phyloP scores from a whole-genome alignment of 2,113 vertebrate genomes.

The Sminthopsis crassicaudata region DNA sequence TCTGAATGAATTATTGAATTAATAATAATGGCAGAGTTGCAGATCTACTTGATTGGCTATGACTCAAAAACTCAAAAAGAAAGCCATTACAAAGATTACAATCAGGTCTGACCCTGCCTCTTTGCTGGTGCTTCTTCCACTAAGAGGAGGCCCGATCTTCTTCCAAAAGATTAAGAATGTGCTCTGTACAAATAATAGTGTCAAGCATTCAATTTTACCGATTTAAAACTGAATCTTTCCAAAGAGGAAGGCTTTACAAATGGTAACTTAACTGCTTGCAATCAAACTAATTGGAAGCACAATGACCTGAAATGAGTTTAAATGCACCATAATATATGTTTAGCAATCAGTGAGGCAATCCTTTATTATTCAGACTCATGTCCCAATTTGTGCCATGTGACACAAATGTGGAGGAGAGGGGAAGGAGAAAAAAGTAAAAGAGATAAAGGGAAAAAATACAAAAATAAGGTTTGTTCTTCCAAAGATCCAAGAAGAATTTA shows the following conservation, averaged over 20 bases:
- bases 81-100: neutral
- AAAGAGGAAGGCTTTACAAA: conserved; percentile 66
- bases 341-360: conserved; percentile 79
- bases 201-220: conserved; percentile 43
- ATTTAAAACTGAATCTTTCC: conserved; percentile 58
- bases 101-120: neutral
- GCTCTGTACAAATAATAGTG: neutral
- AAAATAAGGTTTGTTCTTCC: conserved; percentile 50
- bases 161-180: conserved; percentile 41
- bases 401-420: accelerated
- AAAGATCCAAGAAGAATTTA: conserved; percentile 54
- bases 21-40: neutral
- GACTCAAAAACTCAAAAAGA: neutral
- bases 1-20: neutral
- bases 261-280: conserved; percentile 83
- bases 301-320: conserved; percentile 81
- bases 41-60: neutral
- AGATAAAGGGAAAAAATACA: conserved; percentile 43
- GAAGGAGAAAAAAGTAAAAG: conserved; percentile 37
- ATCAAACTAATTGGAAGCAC: conserved; percentile 81
- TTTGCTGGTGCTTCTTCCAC: neutral
- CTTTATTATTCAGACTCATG: conserved; percentile 78
- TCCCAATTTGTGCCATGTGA: conserved; percentile 69
- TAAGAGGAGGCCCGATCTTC: neutral
- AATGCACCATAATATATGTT: conserved; percentile 80